Evolutionary conservation across 2,113 vertebrate genomes (phyloP).

Genomic region (Psilopogon haemacephalus): DNA sequence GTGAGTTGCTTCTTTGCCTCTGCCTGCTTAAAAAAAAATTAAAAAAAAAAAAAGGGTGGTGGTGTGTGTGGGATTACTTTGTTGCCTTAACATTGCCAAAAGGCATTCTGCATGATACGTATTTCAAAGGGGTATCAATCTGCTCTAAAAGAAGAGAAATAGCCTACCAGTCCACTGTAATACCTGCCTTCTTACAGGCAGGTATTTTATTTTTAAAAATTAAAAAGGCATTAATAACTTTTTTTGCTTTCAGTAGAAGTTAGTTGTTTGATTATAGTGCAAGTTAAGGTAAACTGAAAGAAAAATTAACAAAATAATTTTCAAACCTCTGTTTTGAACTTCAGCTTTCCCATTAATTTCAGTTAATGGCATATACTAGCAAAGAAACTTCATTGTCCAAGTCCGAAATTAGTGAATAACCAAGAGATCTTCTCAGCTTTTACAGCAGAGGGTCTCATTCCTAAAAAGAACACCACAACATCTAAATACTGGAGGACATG

Average conservation of each 20-base stretch:
- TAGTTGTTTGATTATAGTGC: background rate
- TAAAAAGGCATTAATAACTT: background rate
- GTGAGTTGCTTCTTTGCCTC: background rate
- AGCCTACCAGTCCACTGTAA: background rate
- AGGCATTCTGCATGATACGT: fast-evolving
- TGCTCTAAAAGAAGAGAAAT: background rate
- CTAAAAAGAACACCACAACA: background rate
- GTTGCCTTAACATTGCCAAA: background rate
- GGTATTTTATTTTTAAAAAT: too few relatives aligned
- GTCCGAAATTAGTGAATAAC: background rate
- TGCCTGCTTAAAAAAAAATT: background rate
- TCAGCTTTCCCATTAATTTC: background rate
- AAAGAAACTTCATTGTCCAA: background rate
- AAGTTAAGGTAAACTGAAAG: background rate
- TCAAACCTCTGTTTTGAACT: background rate
- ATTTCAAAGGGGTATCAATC: background rate
- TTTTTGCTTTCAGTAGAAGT: background rate
- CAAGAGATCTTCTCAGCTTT: background rate
- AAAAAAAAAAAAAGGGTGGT: too few relatives aligned
- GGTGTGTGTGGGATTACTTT: background rate
- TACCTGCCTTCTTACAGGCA: background rate
- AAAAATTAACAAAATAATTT: background rate
- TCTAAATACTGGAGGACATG: background rate
- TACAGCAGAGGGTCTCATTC: background rate
- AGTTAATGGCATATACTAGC: background rate